Evolutionary conservation across 2,888 invertebrate genomes (phyloP), one percentile per base, ranked within the genome.

Genomic region (Agrotis segetum): DNA sequence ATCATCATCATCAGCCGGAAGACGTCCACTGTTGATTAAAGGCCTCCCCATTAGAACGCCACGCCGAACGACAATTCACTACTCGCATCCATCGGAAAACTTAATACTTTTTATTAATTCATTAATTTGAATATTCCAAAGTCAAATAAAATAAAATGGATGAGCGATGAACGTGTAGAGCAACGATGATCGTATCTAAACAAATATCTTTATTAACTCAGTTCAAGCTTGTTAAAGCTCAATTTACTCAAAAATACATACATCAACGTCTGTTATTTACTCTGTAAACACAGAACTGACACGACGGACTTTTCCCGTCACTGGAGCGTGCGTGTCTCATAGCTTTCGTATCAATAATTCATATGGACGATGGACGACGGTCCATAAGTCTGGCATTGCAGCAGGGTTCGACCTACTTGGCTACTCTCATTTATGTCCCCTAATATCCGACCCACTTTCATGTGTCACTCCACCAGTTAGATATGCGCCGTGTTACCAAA

Each of bases 371-470:
- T 86, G 86, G 88, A 90, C 89, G 86, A 79, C 87, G 86, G 87
- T 82, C 84, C 81, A 85, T 87, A 85, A 87, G 84, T 87, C 87
- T 85, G 83, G 71, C 81, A 73, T 72, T 79, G 77, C 82, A 84
- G 74, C 71, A 60, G 83, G 77, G 74, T 74, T 87, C 90, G 94
- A 91, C 93, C 94, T 88, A 94, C 88, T 94, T 92, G 91, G 92
- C 79, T 85, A 88, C 88, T 89, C 91, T 92, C 93, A 88, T 92
- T 92, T 89, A 89, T 89, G 92, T 93, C 92, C 93, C 93, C 93
- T 93, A 93, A 94, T 93, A 93, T 91, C 92, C 91, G 94, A 94
- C 94, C 94, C 90, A 94, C 91, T 92, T 93, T 89, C 88, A 67
- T 87, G 82, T 82, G 89, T 88, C 90, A 87, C 87, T 85, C 86